Base-by-base conservation (phyloP, 2,888 invertebrate species). In the Erebia ligea region DNA sequence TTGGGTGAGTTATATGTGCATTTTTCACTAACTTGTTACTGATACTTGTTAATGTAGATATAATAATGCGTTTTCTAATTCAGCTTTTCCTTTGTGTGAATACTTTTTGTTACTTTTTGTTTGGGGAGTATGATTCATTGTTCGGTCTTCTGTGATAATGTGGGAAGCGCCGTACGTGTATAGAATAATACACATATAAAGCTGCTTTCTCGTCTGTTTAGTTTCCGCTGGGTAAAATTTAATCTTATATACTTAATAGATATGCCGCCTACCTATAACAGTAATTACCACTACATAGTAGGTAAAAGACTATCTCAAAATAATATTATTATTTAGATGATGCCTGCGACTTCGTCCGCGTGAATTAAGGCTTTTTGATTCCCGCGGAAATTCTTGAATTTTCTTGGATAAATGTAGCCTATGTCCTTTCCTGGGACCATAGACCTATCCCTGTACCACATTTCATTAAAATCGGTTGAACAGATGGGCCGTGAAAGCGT, bases 1-100 rank as follows among this genome's bases (percentile, higher is more conserved):
- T 90, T 98, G 98, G 98, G 98, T 98, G 90, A 95, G 97, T 94
- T 25, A 45, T 10, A 10, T 17, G 8, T 10, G 2, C 3, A 64
- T 57, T 21, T 50, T 25, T 67, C 9, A 40, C 50, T 9, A 9
- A 59, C 56, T 45, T 56, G 40, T 61, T 64, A 48, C 13, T 62
- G 42, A 34, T 34, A 34, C 34, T 34, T 34, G 6, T 6, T 17
- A 11, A 1, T 45, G 11, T 45, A 13, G 42, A 5, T 17, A 13
- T 17, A 21, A 8, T 19, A 25, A 48, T 11, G 45, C 21, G 21
- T 48, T 66, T 50, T 52, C 40, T 61, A 34, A 65, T 25, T 40
- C 17, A 25, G 45, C 45, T 48, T 54, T 52, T 34, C 52, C 48
- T 57, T 63, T 66, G 70, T 70, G 68, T 64, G 66, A 59, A 72